Evolutionary conservation across 2,113 vertebrate genomes (phyloP), one percentile per base, ranked within the genome.

Genomic region (Dicentrarchus labrax): DNA sequence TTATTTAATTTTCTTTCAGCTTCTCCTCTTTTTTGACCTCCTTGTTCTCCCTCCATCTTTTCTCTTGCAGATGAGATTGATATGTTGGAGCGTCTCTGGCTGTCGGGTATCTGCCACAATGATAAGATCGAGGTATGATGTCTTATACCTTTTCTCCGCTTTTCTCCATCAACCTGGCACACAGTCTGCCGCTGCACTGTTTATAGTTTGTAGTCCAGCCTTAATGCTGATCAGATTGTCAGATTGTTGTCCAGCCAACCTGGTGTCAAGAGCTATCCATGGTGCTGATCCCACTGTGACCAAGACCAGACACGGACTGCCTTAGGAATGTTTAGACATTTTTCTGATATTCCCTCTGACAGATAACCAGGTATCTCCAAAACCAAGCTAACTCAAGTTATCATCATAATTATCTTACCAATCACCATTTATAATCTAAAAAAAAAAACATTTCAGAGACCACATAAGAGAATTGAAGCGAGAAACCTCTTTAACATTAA

Each of bases 31-130:
- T 51, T 59, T 43, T 89, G n/a, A 87, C 38, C 48, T 72, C 38
- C 59, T 47, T 57, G 9, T 57, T 53, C 15, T 47, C 5, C 13
- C 50, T 57, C 56, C 30, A 19, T 76, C 39, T 66, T 41, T 48
- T 73, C 6, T 77, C 69, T 76, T 80, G 7, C 78, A 94, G 93
- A 94, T 89, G 93, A 94, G 83, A 94, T 94, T 36, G 93, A 94
- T 36, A 94, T 94, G 93, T 59, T 94, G 92, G 93, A 94, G 87
- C 92, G 93, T 39, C 93, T 94, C 41, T 94, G 93, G 93, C 79
- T 94, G 80, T 94, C 93, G 1, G 93, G 93, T 4, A 94, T 94
- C 87, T 94, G 93, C 73, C 93, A 94, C 89, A 94, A 94, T 30
- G 93, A 94, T 83, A 94, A 94, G 77, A 94, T 94, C 17, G 93